Evolutionary conservation across 2,888 invertebrate genomes (phyloP), one percentile per base, ranked within the genome.

Genomic region (Sisyra nigra): DNA sequence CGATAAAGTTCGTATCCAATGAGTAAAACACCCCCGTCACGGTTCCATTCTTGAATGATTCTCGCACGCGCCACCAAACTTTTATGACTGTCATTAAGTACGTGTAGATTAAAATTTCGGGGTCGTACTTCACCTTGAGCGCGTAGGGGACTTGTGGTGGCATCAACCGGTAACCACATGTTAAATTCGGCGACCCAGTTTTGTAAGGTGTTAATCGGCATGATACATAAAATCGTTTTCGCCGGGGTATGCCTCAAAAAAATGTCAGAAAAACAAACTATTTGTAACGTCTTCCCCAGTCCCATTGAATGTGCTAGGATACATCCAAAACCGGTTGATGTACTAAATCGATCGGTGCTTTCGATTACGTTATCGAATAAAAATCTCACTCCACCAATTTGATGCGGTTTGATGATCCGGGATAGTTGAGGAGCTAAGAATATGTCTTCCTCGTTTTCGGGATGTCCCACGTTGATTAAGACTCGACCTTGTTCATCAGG

Each of bases 301-400:
- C 98, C 98, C 98, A 98, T 98, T 36, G 93, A 93, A 67, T 98
- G 97, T 1, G 97, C 97, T 42, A 98, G 68, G 53, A 98, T 96
- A 60, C 97, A 98, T 10, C 98, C 98, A 61, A 97, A 94, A 9
- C 97, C 58, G 2, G 80, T 73, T 0, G 86, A 86, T 11, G 76
- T 83, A 44, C 85, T 83, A 61, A 83, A 97, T 50, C 92, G 72
- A 47, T 81, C 81, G 36, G 86, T 74, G 14, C 92, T 93, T 65
- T 97, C 97, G 51, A 98, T 85, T 17, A 97, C 82, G 60, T 97
- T 98, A 63, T 97, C 96, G 59, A 88, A 98, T 42, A 97, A 66
- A 61, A 97, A 97, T 45, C 96, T 71, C 3, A 62, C 59, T 6
- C 61, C 62, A 2, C 63, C 64, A 46, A 84, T 84, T 73, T 96